phyloP scores from a whole-genome alignment of 2,797 vertebrate genomes.

The Ispidina picta region DNA sequence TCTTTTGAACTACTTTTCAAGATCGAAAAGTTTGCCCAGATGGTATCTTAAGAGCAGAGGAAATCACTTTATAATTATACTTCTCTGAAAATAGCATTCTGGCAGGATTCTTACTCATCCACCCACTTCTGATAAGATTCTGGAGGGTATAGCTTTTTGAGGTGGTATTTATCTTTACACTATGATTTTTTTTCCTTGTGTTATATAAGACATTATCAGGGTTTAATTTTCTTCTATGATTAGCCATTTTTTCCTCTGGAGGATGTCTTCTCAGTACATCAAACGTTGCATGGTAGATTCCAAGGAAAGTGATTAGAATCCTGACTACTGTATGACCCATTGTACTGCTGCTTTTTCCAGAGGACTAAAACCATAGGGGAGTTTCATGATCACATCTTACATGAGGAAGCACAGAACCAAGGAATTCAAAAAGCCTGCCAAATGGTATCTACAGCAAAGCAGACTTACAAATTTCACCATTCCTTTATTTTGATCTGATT shows the following conservation, averaged over 20 bases:
- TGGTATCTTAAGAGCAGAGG: background rate
- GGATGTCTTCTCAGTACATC: background rate
- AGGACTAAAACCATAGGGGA: background rate
- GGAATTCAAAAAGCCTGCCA: background rate
- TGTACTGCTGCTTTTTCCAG: background rate
- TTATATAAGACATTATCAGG: background rate
- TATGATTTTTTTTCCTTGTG: background rate
- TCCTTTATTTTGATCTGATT: background rate
- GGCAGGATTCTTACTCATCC: background rate
- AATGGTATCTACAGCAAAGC: background rate
- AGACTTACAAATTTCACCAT: background rate
- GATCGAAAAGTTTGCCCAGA: background rate
- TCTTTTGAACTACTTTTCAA: background rate
- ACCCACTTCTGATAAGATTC: background rate
- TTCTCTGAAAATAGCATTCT: background rate
- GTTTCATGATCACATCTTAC: background rate
- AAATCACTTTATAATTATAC: conserved; percentile 7
- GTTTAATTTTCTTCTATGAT: background rate
- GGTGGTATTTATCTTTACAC: background rate
- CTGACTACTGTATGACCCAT: background rate
- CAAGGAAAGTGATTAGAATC: background rate
- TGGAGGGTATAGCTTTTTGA: background rate
- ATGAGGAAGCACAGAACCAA: background rate
- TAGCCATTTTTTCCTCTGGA: background rate
- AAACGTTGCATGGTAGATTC: background rate